A percentile compares a stretch with the other conserved stretches of the same genome.
These are phyloP conservation scores for Galerucella nymphaeae DNA, from an alignment of 2,888 invertebrate species.

Conservation along the genomic window DNA sequence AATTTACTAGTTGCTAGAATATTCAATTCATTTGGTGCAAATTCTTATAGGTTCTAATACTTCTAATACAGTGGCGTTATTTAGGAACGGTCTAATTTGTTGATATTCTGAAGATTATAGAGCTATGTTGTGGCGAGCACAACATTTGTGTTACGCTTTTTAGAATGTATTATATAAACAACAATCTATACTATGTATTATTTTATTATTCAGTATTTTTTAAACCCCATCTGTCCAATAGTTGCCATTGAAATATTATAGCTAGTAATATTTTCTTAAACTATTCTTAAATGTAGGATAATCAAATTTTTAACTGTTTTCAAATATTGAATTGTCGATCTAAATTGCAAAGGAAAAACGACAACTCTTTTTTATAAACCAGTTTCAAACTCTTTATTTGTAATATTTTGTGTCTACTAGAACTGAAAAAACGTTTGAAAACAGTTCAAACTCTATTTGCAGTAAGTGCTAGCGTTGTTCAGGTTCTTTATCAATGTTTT, in stretches of 20 bases:
- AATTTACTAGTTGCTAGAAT: too few species aligned
- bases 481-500: not conserved
- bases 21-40: too few species aligned
- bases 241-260: not conserved
- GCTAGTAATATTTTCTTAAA: not conserved
- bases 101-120: too few species aligned
- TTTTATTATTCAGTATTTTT: not conserved
- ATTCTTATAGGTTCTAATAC: too few species aligned
- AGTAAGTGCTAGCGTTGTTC: slow-evolving; percentile 1
- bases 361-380: not conserved
- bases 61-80: too few species aligned
- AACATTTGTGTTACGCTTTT: too few species aligned
- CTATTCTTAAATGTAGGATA: not conserved
- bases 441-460: not conserved
- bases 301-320: not conserved
- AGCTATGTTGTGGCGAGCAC: too few species aligned
- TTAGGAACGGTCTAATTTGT: too few species aligned
- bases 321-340: not conserved
- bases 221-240: not conserved
- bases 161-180: not conserved
- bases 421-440: too few species aligned
- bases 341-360: too few species aligned
- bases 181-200: not conserved
- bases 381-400: not conserved
- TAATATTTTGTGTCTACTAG: too few species aligned